These are phyloP conservation scores for Platyscapa corneri DNA, from an alignment of 1,140 invertebrate genomes.

Conservation along the genomic window DNA sequence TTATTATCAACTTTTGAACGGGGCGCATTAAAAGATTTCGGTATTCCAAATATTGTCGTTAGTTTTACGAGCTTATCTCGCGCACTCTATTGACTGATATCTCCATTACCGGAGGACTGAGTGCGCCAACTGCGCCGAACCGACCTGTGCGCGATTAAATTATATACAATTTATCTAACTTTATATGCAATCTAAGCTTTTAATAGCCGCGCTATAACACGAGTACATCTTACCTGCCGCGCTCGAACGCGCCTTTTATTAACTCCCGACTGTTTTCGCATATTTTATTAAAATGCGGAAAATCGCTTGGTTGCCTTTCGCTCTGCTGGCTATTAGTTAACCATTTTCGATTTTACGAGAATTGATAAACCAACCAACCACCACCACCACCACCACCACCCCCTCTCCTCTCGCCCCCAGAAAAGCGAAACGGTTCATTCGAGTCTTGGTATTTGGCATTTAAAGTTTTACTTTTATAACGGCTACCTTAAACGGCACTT, in stretches of 20 bases:
- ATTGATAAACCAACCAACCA: too few relatives aligned
- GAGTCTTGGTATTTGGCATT: too few relatives aligned
- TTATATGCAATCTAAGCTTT: neutral
- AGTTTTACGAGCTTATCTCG: neutral
- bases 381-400: too few relatives aligned
- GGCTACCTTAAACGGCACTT: too few relatives aligned
- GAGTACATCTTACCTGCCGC: neutral
- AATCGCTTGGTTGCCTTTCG: neutral
- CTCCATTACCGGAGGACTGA: neutral
- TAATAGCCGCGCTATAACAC: neutral
- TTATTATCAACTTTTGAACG: neutral
- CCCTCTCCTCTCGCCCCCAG: too few relatives aligned
- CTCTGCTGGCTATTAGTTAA: neutral
- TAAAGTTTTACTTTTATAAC: too few relatives aligned
- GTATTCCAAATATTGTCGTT: neutral
- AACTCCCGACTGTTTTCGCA: neutral
- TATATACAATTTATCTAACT: conserved; percentile 11
- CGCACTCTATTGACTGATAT: neutral
- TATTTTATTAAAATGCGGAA: neutral
- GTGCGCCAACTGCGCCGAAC: neutral
- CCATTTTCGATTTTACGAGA: too few relatives aligned
- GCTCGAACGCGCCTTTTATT: neutral
- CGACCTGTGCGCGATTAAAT: neutral
- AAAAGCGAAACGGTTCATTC: too few relatives aligned
- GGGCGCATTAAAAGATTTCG: too few relatives aligned